phyloP scores from a whole-genome alignment of 92 coral and sea anemone species.

The Actinostola sp. region DNA sequence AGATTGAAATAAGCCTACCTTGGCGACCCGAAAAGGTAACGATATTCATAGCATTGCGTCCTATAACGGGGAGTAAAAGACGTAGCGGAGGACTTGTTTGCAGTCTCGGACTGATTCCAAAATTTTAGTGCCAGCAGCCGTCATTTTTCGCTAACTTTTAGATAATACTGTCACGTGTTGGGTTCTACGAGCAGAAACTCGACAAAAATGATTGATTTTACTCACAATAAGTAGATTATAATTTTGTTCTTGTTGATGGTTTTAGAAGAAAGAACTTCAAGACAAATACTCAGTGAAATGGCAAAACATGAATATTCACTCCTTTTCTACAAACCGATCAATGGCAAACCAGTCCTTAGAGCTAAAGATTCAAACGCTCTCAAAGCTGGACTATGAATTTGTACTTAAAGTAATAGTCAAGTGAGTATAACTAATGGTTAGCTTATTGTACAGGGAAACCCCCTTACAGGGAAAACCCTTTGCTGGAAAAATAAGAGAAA shows the following conservation, averaged over 20 bases:
- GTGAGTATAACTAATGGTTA: constrained; percentile 22
- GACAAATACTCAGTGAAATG: constrained; percentile 36
- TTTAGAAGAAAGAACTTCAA: constrained; percentile 8
- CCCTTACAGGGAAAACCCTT: too few relatives aligned
- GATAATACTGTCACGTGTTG: too few relatives aligned
- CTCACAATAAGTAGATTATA: not conserved
- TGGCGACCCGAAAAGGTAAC: constrained; percentile 41
- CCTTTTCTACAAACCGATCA: constrained; percentile 29
- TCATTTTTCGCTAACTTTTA: too few relatives aligned
- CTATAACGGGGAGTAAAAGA: too few relatives aligned
- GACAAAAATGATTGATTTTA: too few relatives aligned
- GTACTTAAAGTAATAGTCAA: constrained; percentile 43
- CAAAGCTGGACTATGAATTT: constrained; percentile 55
- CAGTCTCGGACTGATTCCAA: too few relatives aligned
- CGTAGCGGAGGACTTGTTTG: too few relatives aligned
- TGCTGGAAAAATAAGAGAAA: too few relatives aligned
- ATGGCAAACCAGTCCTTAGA: constrained; percentile 55
- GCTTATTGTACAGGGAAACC: too few relatives aligned
- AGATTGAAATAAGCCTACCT: constrained; percentile 62
- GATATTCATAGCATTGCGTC: too few relatives aligned
- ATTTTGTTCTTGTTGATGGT: not conserved
- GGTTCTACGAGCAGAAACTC: too few relatives aligned
- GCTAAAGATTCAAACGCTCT: constrained; percentile 30
- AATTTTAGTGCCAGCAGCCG: too few relatives aligned
- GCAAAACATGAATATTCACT: constrained; percentile 54